These are phyloP conservation scores for Nasonia longicornis DNA, from an alignment of 1,140 invertebrate genomes.

Conservation along the genomic window DNA sequence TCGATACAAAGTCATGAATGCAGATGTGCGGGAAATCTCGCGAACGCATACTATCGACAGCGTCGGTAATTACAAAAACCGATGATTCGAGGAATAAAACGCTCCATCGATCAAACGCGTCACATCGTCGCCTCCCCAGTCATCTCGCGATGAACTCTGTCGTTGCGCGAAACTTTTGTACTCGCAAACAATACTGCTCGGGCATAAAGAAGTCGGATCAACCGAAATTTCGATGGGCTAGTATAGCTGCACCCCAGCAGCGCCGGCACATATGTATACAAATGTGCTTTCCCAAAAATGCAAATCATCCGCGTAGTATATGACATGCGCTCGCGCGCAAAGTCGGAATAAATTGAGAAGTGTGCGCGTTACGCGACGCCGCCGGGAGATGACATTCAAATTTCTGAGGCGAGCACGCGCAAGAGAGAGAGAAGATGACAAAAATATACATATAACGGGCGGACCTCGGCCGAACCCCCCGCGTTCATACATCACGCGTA, in stretches of 20 bases:
- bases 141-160: not conserved
- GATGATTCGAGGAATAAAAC: not conserved
- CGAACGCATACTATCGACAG: not conserved
- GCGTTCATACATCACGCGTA: slow-evolving; percentile 58
- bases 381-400: slow-evolving; percentile 63
- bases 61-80: not conserved
- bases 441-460: slow-evolving; percentile 59
- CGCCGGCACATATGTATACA: slow-evolving; percentile 1
- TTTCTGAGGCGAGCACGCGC: slow-evolving; percentile 42
- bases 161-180: not conserved
- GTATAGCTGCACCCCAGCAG: not conserved
- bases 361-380: slow-evolving; percentile 47
- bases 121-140: not conserved
- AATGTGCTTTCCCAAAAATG: slow-evolving; percentile 56
- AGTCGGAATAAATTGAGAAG: slow-evolving; percentile 62
- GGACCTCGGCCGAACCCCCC: slow-evolving; percentile 8
- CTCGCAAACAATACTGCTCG: not conserved
- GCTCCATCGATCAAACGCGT: not conserved
- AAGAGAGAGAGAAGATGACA: slow-evolving; percentile 58
- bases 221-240: slow-evolving; percentile 20
- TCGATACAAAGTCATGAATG: slow-evolving; percentile 2
- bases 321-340: slow-evolving; percentile 28
- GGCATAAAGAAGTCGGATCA: slow-evolving; percentile 3
- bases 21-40: not conserved
- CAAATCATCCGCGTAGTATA: slow-evolving; percentile 57